Conservation (phyloP, 2,888 invertebrate species). For the Stramonita haemastoma region DNA sequence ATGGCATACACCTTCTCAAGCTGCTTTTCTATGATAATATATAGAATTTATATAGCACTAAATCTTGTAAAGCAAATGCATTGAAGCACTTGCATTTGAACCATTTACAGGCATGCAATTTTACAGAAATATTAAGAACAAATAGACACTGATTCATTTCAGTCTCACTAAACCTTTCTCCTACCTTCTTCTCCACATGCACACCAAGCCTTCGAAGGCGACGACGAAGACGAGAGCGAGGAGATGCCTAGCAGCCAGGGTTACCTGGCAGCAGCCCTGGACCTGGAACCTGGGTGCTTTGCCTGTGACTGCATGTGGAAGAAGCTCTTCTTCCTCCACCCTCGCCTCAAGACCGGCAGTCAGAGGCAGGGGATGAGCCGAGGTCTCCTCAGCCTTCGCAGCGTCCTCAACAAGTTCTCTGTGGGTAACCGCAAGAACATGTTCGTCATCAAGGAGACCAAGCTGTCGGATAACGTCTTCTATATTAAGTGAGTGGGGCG, state of each 20-base stretch:
- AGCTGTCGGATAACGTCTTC: constrained; percentile 68
- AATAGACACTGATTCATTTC: too few relatives aligned
- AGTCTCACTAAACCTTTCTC: background rate
- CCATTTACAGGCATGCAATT: too few relatives aligned
- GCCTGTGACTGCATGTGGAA: constrained; percentile 87
- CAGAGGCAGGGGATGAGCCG: constrained; percentile 41
- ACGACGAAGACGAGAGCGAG: constrained; percentile 72
- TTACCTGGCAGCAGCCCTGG: constrained; percentile 77
- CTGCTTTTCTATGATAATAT: too few relatives aligned
- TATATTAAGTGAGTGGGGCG: constrained; percentile 70
- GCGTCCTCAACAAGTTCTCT: constrained; percentile 84
- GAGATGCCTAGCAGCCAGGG: constrained; percentile 56
- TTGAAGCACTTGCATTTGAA: too few relatives aligned
- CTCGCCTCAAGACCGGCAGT: constrained; percentile 81
- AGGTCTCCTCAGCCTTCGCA: constrained; percentile 81
- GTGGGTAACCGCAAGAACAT: constrained; percentile 86
- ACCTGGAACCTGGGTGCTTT: constrained; percentile 84
- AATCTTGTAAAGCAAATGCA: too few relatives aligned
- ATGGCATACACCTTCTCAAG: too few relatives aligned
- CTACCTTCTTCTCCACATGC: background rate
- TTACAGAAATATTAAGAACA: too few relatives aligned
- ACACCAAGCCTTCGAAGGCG: constrained; percentile 58
- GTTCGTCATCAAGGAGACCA: constrained; percentile 85
- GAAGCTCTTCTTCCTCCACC: constrained; percentile 84
- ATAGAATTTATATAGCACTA: too few relatives aligned